These are phyloP conservation scores for Hippopotamyrus pictus DNA, from an alignment of 2,797 vertebrate genomes.

Conservation along the genomic window DNA sequence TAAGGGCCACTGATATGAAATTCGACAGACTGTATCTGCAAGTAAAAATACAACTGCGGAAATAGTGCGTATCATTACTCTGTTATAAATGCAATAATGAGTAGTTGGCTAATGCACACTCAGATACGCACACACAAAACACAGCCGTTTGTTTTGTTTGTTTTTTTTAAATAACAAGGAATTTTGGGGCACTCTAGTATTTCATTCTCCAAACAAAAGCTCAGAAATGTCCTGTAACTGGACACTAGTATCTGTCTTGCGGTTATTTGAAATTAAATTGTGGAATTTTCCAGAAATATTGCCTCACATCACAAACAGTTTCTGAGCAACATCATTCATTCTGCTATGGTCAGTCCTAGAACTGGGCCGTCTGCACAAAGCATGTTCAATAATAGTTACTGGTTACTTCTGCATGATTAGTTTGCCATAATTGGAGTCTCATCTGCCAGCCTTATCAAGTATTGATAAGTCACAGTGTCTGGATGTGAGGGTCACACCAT, in stretches of 20 bases:
- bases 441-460: neutral
- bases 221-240: neutral
- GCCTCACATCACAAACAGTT: neutral
- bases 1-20: neutral
- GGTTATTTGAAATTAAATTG: conserved; percentile 3
- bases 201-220: neutral
- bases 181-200: neutral
- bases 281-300: neutral
- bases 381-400: neutral
- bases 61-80: neutral
- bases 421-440: neutral
- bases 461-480: neutral
- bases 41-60: neutral
- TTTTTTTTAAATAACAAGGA: neutral
- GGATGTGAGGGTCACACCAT: neutral
- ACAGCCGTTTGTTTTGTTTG: neutral
- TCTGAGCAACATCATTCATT: conserved; percentile 2
- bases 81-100: neutral
- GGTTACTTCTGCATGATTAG: neutral
- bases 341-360: neutral
- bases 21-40: neutral
- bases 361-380: neutral
- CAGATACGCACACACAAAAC: neutral
- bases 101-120: neutral
- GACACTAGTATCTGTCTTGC: neutral